These are phyloP conservation scores for Tyrophagus putrescentiae DNA, from an alignment of 1,140 invertebrate species.

Conservation along the genomic window DNA sequence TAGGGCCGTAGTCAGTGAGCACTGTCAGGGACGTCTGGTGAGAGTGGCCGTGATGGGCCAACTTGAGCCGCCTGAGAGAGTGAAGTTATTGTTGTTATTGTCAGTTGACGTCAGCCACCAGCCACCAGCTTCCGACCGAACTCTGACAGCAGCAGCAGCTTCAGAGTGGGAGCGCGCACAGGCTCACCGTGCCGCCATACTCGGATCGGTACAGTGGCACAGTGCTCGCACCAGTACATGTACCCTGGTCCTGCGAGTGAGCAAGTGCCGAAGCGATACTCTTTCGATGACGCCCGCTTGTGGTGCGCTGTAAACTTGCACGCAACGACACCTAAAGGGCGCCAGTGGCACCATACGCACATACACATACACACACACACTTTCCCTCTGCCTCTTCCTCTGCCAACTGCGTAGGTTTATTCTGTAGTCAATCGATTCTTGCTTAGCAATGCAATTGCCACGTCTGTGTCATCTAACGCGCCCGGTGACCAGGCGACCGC, in stretches of 20 bases:
- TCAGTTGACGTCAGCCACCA: neutral
- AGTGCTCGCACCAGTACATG: neutral
- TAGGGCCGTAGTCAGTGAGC: neutral
- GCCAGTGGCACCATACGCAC: neutral
- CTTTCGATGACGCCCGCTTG: slow-evolving; percentile 2
- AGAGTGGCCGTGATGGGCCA: neutral
- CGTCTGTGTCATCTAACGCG: too few species aligned
- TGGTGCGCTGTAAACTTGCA: slow-evolving; percentile 2
- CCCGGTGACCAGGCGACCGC: too few species aligned
- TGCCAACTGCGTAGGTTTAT: slow-evolving; percentile 7
- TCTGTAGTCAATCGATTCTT: too few species aligned
- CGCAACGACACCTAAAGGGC: slow-evolving; percentile 9
- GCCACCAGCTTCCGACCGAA: neutral
- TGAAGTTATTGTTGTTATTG: neutral
- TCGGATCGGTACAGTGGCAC: too few species aligned
- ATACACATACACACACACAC: too few species aligned
- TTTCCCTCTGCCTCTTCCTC: too few species aligned
- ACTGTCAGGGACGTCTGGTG: neutral
- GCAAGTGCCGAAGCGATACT: neutral
- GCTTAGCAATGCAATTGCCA: too few species aligned
- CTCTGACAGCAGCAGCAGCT: neutral
- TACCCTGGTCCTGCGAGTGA: neutral
- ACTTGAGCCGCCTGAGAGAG: too few species aligned
- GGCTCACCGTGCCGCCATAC: neutral
- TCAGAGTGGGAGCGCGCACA: neutral